Evolutionary conservation across 2,888 invertebrate genomes (phyloP), one percentile per base, ranked within the genome.

Genomic region (Unio delphinus): DNA sequence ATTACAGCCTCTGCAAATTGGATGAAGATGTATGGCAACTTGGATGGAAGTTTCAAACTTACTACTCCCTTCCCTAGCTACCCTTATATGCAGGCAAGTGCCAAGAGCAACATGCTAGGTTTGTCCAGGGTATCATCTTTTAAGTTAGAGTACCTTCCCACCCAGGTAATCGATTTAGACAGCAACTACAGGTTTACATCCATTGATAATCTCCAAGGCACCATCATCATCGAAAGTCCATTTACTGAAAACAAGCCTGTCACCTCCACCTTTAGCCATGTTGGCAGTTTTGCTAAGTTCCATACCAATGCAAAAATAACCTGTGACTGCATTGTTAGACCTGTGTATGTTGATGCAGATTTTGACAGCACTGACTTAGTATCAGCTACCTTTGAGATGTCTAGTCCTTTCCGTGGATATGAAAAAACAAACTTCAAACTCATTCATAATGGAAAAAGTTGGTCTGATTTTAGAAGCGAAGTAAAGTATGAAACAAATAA

Each of bases 371-470:
- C n/a, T n/a, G n/a, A n/a, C n/a, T n/a, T n/a, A n/a, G n/a, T n/a
- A n/a, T n/a, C n/a, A n/a, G n/a, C n/a, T n/a, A n/a, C n/a, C n/a
- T n/a, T n/a, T n/a, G n/a, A n/a, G n/a, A n/a, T n/a, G n/a, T n/a
- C n/a, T n/a, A 80, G 76, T 57, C 80, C 80, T 30, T 75, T 80
- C 57, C 66, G 73, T 68, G 82, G 80, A 20, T 80, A 77, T 68
- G 78, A 79, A 68, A 73, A 75, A 23, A 70, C 76, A 68, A 74
- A 72, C 20, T 74, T 82, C 54, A 69, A 61, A 11, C 11, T 45
- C 15, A 45, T 11, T 45, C 80, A 80, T 62, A 54, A 68, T 62
- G 79, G 79, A 26, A 67, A 68, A n/a, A 26, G 58, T 30, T 57
- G 73, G 59, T 69, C 73, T 55, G 70, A 78, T 30, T 80, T 80